Percentiles rank a stretch among this genome's conserved stretches.
Evolutionary conservation across 2,888 invertebrate species (phyloP).

Genomic region (Rhimphoctona megacephalus): DNA sequence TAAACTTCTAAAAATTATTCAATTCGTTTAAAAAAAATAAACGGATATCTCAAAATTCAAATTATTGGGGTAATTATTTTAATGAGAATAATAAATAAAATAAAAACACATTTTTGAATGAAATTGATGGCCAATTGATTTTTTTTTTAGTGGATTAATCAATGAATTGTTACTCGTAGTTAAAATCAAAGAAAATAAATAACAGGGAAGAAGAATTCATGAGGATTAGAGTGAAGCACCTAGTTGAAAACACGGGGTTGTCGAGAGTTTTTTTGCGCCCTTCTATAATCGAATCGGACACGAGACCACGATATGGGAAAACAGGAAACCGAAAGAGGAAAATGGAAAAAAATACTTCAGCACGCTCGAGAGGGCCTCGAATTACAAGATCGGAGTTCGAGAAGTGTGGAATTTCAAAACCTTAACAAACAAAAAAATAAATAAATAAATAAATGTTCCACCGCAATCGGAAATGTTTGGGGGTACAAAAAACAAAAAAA

Average conservation of each 20-base stretch:
- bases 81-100: not conserved
- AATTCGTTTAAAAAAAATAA: too few relatives aligned
- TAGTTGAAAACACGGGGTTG: not conserved
- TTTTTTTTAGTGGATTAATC: not conserved
- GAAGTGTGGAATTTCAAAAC: not conserved
- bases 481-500: not conserved
- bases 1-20: not conserved
- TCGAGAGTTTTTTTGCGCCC: not conserved
- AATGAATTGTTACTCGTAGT: not conserved
- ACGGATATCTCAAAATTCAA: not conserved
- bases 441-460: not conserved
- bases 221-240: not conserved
- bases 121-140: not conserved
- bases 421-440: not conserved
- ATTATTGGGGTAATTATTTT: not conserved
- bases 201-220: not conserved
- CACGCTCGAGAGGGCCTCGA: not conserved
- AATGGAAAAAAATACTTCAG: not conserved
- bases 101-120: not conserved
- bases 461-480: not conserved
- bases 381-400: slow-evolving; percentile 4
- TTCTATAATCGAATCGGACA: slow-evolving; percentile 6
- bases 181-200: not conserved
- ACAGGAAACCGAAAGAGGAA: slow-evolving; percentile 2
- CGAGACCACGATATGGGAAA: not conserved